Evolutionary conservation across 1,140 invertebrate species (phyloP).

Genomic region (Phymastichus coffea): DNA sequence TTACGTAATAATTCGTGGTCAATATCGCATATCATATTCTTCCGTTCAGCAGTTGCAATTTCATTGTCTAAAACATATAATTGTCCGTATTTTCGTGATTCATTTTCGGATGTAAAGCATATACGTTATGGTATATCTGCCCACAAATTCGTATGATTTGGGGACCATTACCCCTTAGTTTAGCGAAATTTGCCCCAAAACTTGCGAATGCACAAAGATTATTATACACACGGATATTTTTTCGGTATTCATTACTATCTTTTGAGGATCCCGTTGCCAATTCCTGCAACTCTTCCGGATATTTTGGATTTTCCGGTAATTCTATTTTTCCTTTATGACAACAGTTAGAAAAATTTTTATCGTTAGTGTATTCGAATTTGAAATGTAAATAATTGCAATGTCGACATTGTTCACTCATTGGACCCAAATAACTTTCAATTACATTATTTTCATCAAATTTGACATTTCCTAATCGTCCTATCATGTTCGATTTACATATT

Average conservation of each 20-base stretch:
- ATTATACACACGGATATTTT: conserved; percentile 19
- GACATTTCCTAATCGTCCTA: too few relatives aligned
- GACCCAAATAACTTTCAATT: too few relatives aligned
- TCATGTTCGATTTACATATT: too few relatives aligned
- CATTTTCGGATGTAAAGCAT: not conserved
- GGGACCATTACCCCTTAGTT: not conserved
- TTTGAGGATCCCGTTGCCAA: not conserved
- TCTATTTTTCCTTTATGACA: conserved; percentile 13
- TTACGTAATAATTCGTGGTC: not conserved
- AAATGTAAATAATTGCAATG: too few relatives aligned
- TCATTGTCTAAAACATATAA: not conserved
- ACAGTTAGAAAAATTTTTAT: conserved; percentile 18
- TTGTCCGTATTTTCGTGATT: not conserved
- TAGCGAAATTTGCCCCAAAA: conserved; percentile 12
- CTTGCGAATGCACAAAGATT: conserved; percentile 8
- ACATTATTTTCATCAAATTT: too few relatives aligned
- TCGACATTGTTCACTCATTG: too few relatives aligned
- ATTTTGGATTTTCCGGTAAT: not conserved
- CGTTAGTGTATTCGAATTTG: not conserved
- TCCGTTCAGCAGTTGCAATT: not conserved
- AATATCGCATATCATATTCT: not conserved
- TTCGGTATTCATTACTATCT: conserved; percentile 10
- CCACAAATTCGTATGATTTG: not conserved
- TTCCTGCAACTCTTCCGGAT: not conserved
- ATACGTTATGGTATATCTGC: not conserved